Percentiles rank a stretch among this genome's conserved stretches.
phyloP scores from a whole-genome alignment of 2,888 invertebrate species.

The Diarsia rubi region DNA sequence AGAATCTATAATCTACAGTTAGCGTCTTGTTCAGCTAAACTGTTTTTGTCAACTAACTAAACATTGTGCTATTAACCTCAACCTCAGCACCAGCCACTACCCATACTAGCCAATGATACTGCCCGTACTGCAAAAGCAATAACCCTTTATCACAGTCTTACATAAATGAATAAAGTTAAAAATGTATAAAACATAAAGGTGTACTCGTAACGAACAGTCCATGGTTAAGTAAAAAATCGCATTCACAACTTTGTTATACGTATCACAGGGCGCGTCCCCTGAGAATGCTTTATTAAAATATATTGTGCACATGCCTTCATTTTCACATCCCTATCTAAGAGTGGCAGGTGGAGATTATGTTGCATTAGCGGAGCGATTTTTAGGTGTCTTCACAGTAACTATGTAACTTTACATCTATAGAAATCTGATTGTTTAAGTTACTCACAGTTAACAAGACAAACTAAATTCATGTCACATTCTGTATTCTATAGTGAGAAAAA shows the following conservation, averaged over 20 bases:
- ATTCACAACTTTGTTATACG: conserved; percentile 85
- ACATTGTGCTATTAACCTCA: background rate
- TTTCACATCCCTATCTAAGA: conserved; percentile 77
- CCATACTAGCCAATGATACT: background rate
- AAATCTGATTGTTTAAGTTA: background rate
- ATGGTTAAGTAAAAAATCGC: conserved; percentile 85
- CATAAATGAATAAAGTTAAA: conserved; percentile 60
- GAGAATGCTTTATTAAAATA: conserved; percentile 90
- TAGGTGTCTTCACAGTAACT: background rate
- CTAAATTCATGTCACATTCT: background rate
- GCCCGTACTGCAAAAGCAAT: background rate
- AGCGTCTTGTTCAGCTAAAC: background rate
- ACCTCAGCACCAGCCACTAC: background rate
- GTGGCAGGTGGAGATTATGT: conserved; percentile 31
- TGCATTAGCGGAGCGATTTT: conserved; percentile 57
- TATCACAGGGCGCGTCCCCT: conserved; percentile 83
- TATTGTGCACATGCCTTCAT: conserved; percentile 86
- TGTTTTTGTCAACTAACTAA: background rate
- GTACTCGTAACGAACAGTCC: conserved; percentile 73
- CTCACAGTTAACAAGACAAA: no score
- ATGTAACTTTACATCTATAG: background rate
- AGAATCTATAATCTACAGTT: background rate
- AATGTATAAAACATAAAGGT: conserved; percentile 59
- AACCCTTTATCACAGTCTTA: conserved; percentile 31
- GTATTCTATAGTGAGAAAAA: background rate